Evolutionary conservation across 1,140 invertebrate species (phyloP).

Genomic region (Dinothrombium tinctorium): DNA sequence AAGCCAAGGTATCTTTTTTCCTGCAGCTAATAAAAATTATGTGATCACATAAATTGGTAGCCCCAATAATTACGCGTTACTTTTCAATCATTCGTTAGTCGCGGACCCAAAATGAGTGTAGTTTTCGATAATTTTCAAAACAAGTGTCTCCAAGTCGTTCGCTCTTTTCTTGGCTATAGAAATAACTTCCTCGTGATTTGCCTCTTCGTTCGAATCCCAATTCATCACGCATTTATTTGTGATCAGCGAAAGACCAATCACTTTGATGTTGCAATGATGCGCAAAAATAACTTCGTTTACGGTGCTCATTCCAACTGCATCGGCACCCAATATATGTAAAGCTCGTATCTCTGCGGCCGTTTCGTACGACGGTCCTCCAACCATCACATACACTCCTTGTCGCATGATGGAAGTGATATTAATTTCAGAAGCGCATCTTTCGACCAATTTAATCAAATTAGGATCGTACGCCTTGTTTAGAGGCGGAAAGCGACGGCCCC

Average conservation of each 20-base stretch:
- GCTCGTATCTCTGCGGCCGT: slow-evolving; percentile 70
- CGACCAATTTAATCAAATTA: slow-evolving; percentile 41
- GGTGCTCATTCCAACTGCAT: slow-evolving; percentile 85
- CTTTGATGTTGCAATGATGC: slow-evolving; percentile 63
- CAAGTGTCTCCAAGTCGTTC: slow-evolving; percentile 36
- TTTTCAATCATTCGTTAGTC: no score
- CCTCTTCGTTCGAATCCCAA: slow-evolving; percentile 40
- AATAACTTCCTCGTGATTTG: slow-evolving; percentile 73
- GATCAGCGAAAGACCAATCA: slow-evolving; percentile 72
- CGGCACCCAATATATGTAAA: slow-evolving; percentile 57
- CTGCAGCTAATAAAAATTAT: no score
- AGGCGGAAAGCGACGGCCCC: slow-evolving; percentile 70
- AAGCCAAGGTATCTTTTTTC: no score
- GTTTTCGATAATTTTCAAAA: no score
- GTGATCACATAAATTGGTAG: no score
- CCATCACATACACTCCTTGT: slow-evolving; percentile 73
- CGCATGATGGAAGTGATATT: slow-evolving; percentile 42
- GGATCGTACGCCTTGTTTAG: slow-evolving; percentile 67
- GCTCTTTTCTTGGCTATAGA: slow-evolving; percentile 45
- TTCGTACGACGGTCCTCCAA: slow-evolving; percentile 80
- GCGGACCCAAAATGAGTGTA: no score
- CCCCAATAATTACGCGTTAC: no score
- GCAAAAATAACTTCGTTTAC: slow-evolving; percentile 69
- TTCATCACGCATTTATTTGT: slow-evolving; percentile 65
- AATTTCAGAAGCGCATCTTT: slow-evolving; percentile 41